Conservation (phyloP, 2,888 invertebrate species). For the Oscheius sp. region DNA sequence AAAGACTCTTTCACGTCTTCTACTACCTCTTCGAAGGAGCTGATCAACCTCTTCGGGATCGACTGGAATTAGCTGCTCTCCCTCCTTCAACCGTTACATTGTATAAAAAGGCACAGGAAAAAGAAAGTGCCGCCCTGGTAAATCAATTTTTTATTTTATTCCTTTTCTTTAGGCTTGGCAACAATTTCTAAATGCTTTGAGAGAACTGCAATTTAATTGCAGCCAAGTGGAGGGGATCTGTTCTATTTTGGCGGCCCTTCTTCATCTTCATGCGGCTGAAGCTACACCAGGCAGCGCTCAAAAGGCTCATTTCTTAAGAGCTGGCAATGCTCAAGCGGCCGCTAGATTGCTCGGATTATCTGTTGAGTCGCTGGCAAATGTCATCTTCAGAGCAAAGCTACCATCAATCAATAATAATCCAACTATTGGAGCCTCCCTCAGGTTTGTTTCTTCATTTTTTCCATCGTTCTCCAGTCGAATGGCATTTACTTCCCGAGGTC, state of each 20-base stretch:
- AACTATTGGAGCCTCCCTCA: slow-evolving; percentile 11
- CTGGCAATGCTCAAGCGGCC: slow-evolving; percentile 81
- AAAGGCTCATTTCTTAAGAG: slow-evolving; percentile 72
- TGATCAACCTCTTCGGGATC: slow-evolving; percentile 36
- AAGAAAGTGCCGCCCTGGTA: slow-evolving; percentile 42
- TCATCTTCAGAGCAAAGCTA: slow-evolving; percentile 76
- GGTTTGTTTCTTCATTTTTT: background rate
- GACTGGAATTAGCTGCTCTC: slow-evolving; percentile 83
- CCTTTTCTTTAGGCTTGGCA: slow-evolving; percentile 79
- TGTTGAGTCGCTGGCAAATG: slow-evolving; percentile 83
- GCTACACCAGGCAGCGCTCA: slow-evolving; percentile 35
- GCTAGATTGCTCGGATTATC: slow-evolving; percentile 82
- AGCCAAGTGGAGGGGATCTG: slow-evolving; percentile 85
- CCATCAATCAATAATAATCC: slow-evolving; percentile 14
- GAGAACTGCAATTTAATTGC: slow-evolving; percentile 80
- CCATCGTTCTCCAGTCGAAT: slow-evolving; percentile 52
- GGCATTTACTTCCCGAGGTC: slow-evolving; percentile 51
- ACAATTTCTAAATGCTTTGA: slow-evolving; percentile 82
- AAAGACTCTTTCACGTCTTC: slow-evolving; percentile 80
- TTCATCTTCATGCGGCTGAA: slow-evolving; percentile 77
- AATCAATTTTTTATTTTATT: background rate
- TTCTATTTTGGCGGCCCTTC: slow-evolving; percentile 89
- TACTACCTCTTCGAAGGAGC: slow-evolving; percentile 81
- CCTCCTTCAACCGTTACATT: slow-evolving; percentile 83
- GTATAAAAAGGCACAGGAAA: slow-evolving; percentile 76